Percentiles rank a stretch among this genome's conserved stretches.
phyloP scores from a whole-genome alignment of 2,113 vertebrate genomes.

The Benitochromis conjunctus region DNA sequence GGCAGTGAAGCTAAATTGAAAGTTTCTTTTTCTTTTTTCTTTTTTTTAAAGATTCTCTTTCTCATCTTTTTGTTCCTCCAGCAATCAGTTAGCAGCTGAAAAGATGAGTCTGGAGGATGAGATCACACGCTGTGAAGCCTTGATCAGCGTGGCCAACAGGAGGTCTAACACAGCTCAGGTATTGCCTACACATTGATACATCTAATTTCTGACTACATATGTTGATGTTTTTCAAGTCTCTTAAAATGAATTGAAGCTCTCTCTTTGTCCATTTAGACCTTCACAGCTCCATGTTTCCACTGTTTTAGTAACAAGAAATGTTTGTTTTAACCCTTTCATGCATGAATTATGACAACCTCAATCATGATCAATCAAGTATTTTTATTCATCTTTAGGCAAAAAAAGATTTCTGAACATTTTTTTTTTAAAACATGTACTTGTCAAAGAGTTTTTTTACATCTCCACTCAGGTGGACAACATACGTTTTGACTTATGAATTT shows the following conservation, averaged over 20 bases:
- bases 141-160: slow-evolving; percentile 48
- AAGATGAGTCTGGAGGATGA: slow-evolving; percentile 81
- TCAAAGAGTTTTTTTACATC: too few species aligned
- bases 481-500: too few species aligned
- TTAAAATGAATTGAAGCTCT: too few species aligned
- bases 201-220: background rate
- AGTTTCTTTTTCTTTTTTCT: background rate
- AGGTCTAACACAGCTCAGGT: slow-evolving; percentile 82
- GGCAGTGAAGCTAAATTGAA: background rate
- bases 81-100: slow-evolving; percentile 77
- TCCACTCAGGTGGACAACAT: too few species aligned
- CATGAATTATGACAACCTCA: too few species aligned
- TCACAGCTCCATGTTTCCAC: background rate
- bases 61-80: slow-evolving; percentile 25
- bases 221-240: background rate
- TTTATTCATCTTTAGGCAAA: too few species aligned
- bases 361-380: too few species aligned
- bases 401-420: too few species aligned
- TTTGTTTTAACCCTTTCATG: background rate
- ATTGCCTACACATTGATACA: background rate
- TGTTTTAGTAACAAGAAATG: background rate
- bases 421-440: too few species aligned
- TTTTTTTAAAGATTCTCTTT: background rate
- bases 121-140: slow-evolving; percentile 66
- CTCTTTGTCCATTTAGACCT: background rate